Evolutionary conservation across 2,113 vertebrate species (phyloP).

Genomic region (Pituophis catenifer): DNA sequence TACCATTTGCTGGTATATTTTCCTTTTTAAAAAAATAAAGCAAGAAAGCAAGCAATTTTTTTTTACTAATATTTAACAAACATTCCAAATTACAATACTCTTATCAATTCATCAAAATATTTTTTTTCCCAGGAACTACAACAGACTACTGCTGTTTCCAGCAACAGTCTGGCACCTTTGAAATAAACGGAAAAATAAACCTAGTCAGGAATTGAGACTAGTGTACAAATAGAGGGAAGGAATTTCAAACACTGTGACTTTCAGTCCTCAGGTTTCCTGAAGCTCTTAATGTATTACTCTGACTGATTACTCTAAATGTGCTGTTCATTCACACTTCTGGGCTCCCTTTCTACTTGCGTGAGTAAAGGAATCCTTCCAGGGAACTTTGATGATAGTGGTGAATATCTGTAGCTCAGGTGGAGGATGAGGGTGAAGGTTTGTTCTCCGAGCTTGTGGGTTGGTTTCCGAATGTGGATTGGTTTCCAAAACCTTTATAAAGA

Average conservation of each 20-base stretch:
- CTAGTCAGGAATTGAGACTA: constrained; percentile 48
- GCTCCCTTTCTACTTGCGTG: constrained; percentile 7
- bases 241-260: constrained; percentile 52
- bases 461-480: too few species aligned
- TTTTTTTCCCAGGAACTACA: background rate
- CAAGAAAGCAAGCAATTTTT: background rate
- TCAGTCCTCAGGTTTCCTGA: constrained; percentile 54
- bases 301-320: constrained; percentile 31
- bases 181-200: constrained; percentile 54
- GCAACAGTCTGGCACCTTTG: background rate
- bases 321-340: constrained; percentile 34
- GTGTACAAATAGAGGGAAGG: constrained; percentile 54
- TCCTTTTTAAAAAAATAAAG: background rate
- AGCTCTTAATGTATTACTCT: constrained; percentile 41
- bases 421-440: too few species aligned
- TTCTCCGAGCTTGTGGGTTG: too few species aligned
- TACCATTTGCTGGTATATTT: background rate
- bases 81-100: background rate
- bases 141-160: constrained; percentile 8
- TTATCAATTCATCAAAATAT: constrained; percentile 17
- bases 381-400: background rate
- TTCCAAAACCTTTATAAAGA: too few species aligned
- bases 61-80: background rate
- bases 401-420: too few species aligned
- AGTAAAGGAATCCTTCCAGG: constrained; percentile 24